Base-by-base conservation (phyloP, 2,888 invertebrate species). In the Drosophila affinis region DNA sequence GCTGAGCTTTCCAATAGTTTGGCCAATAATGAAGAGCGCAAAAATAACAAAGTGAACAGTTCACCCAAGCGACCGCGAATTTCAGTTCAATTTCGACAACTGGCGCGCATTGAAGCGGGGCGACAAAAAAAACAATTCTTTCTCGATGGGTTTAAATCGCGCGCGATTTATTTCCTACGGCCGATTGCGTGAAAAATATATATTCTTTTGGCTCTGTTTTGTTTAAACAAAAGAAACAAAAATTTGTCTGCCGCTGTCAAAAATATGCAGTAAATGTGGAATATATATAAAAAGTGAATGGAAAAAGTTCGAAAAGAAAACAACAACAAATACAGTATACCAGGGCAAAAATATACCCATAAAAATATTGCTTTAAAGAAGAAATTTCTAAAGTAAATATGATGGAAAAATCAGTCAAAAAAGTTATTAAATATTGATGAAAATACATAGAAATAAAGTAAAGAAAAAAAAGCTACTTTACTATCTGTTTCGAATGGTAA, bases 1-100 rank as follows among this genome's bases (percentile, higher is more conserved):
- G 60, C 7, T 17, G 59, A 83, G 85, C 87, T 87, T 81, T 87
- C 67, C 64, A 59, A 77, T 74, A 77, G 62, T 76, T 77, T 64
- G 63, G 65, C 70, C 76, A 77, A 79, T 72, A 77, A 59, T 79
- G 75, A 75, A 69, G 64, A 59, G 44, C 48, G 62, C 10, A 64
- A 74, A 74, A 72, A 68, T 59, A 87, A 71, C 70, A 71, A 72
- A 72, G 48, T 57, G 67, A 72, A 17, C 72, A 72, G 72, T 72
- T 59, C 54, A 47, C 57, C 57, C 63, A 58, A 72, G 54, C 73
- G 58, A 72, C 64, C 73, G 73, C 48, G 39, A 58, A 72, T 55
- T 72, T 72, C 73, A 72, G 72, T 72, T 72, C 49, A 55, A 54
- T 63, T 47, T 58, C 39, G 59, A 46, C 51, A 46, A 47, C 61